A percentile compares a stretch with the other conserved stretches of the same genome.
Conservation (phyloP, 2,113 vertebrate species). For the Panthera tigris region DNA sequence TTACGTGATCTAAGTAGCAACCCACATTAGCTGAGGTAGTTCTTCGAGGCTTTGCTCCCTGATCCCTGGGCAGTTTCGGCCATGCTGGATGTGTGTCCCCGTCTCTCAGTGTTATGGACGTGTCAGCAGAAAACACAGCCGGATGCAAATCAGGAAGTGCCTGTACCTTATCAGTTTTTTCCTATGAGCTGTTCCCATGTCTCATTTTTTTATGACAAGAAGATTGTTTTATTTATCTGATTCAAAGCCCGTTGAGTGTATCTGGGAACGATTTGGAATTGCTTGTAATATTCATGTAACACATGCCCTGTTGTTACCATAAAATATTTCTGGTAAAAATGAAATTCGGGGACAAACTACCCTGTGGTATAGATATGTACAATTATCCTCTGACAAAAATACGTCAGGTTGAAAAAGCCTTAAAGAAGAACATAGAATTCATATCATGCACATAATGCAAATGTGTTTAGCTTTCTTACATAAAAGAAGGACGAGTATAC, state of each 20-base stretch:
- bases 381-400: neutral
- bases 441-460: neutral
- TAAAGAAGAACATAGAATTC: neutral
- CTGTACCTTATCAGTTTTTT: slow-evolving; percentile 51
- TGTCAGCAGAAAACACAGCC: slow-evolving; percentile 59
- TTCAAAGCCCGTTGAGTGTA: neutral
- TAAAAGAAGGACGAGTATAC: neutral
- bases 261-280: neutral
- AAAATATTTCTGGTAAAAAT: neutral
- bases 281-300: neutral
- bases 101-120: slow-evolving; percentile 45
- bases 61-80: neutral
- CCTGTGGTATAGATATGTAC: neutral
- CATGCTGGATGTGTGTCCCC: slow-evolving; percentile 29
- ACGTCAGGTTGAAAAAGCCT: neutral
- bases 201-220: slow-evolving; percentile 41
- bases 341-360: neutral
- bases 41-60: slow-evolving; percentile 39
- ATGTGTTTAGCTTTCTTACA: neutral
- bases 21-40: neutral
- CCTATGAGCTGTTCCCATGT: neutral
- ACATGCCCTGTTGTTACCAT: neutral
- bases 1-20: slow-evolving; percentile 26
- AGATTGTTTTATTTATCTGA: slow-evolving; percentile 45
- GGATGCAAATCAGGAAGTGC: slow-evolving; percentile 41